These are phyloP conservation scores for Plutella xylostella DNA, from an alignment of 2,888 invertebrate genomes.

Conservation along the genomic window DNA sequence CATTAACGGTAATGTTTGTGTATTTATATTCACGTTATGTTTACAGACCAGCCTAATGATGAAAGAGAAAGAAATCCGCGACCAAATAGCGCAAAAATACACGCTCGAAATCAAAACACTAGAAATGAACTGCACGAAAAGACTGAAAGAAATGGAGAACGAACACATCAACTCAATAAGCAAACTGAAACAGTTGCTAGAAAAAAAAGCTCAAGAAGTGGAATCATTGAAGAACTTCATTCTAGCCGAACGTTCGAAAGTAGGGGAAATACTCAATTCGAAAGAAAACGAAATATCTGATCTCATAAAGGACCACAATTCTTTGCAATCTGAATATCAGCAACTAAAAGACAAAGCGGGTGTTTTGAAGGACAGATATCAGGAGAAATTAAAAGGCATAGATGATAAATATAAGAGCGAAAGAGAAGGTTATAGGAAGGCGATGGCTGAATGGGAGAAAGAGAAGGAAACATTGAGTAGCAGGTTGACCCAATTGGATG, in stretches of 20 bases:
- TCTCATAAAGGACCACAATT: conserved; percentile 54
- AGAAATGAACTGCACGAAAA: conserved; percentile 64
- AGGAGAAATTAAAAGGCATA: conserved; percentile 38
- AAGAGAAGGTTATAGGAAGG: conserved; percentile 42
- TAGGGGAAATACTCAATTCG: conserved; percentile 58
- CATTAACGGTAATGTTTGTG: no score
- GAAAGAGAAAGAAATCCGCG: conserved; percentile 71
- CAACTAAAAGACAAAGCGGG: conserved; percentile 38
- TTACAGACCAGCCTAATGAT: conserved; percentile 62
- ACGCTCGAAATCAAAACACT: conserved; percentile 71
- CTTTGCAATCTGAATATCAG: conserved; percentile 42
- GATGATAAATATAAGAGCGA: conserved; percentile 37
- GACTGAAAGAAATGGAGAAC: conserved; percentile 60
- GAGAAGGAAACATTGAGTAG: conserved; percentile 50
- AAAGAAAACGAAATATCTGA: conserved; percentile 64
- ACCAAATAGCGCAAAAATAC: conserved; percentile 76
- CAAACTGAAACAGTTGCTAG: conserved; percentile 57
- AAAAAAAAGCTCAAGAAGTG: conserved; percentile 65
- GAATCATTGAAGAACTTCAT: conserved; percentile 64
- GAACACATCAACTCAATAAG: conserved; percentile 52
- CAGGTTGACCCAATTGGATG: conserved; percentile 45
- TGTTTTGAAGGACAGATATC: conserved; percentile 51
- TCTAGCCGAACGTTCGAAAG: conserved; percentile 56
- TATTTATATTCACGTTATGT: no score
- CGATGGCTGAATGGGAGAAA: conserved; percentile 30